Evolutionary conservation across 2,888 invertebrate genomes (phyloP).

Genomic region (Orchestes rusci): DNA sequence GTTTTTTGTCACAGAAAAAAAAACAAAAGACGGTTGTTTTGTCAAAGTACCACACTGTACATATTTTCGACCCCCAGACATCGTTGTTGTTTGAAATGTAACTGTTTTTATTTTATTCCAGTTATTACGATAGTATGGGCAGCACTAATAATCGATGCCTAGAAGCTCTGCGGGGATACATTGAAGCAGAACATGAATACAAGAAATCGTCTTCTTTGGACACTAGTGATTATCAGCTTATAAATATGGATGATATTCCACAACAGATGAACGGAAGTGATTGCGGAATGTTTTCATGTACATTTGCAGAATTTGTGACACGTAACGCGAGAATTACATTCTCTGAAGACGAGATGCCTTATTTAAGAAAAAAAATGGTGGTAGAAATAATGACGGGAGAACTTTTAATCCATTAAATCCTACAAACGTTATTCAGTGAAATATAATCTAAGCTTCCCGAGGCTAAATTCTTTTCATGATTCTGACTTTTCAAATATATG

Average conservation of each 20-base stretch:
- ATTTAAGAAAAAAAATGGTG: slow-evolving; percentile 84
- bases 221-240: slow-evolving; percentile 59
- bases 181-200: slow-evolving; percentile 77
- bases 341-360: slow-evolving; percentile 88
- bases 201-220: slow-evolving; percentile 75
- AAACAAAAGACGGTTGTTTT: too few species aligned
- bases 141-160: slow-evolving; percentile 65
- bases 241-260: slow-evolving; percentile 73
- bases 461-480: too few species aligned
- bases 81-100: too few species aligned
- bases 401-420: slow-evolving; percentile 55
- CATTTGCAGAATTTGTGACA: slow-evolving; percentile 87
- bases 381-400: slow-evolving; percentile 77
- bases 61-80: too few species aligned
- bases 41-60: too few species aligned
- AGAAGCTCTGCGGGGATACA: slow-evolving; percentile 64
- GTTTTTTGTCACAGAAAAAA: too few species aligned
- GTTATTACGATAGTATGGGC: slow-evolving; percentile 67
- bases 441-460: too few species aligned
- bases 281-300: slow-evolving; percentile 96
- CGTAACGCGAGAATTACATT: slow-evolving; percentile 73
- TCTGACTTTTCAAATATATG: too few species aligned
- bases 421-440: too few species aligned
- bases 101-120: slow-evolving; percentile 27
- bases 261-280: slow-evolving; percentile 96